These are phyloP conservation scores for Salvelinus alpinus DNA, from an alignment of 2,113 vertebrate genomes.

Conservation along the genomic window DNA sequence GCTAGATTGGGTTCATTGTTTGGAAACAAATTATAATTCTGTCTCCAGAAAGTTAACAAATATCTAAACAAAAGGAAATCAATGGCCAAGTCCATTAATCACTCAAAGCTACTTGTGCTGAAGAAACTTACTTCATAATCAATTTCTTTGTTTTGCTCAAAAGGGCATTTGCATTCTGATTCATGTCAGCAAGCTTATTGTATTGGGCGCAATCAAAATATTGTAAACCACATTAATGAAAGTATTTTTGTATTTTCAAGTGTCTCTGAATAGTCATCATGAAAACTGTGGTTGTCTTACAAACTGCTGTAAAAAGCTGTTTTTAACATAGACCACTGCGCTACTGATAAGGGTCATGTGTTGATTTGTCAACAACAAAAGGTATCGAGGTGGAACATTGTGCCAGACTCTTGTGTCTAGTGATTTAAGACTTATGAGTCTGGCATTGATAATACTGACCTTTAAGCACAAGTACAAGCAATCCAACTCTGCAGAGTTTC, in stretches of 20 bases:
- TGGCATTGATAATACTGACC: background rate
- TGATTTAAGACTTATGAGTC: background rate
- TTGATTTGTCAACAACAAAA: constrained; percentile 6
- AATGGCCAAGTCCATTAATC: constrained; percentile 79
- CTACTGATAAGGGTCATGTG: constrained; percentile 43
- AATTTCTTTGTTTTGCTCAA: constrained; percentile 82
- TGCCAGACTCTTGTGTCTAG: constrained; percentile 22
- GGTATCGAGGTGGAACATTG: constrained; percentile 1
- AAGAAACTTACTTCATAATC: constrained; percentile 83
- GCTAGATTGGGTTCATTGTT: constrained; percentile 82
- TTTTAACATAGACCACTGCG: constrained; percentile 19
- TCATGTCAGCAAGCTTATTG: constrained; percentile 71
- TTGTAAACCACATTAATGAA: constrained; percentile 76
- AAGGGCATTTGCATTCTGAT: constrained; percentile 78
- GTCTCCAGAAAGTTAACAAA: constrained; percentile 79
- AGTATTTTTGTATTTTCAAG: constrained; percentile 67
- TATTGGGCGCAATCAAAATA: constrained; percentile 78
- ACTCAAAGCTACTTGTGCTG: constrained; percentile 76
- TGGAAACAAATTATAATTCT: constrained; percentile 82
- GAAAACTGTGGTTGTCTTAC: constrained; percentile 64
- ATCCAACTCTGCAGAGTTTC: constrained; percentile 5
- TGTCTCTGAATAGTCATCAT: constrained; percentile 66
- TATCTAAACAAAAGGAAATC: constrained; percentile 82
- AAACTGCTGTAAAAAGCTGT: constrained; percentile 51
- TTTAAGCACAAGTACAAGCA: background rate